Conservation (phyloP, 92 coral and sea anemone species). For the Bergia sp. region DNA sequence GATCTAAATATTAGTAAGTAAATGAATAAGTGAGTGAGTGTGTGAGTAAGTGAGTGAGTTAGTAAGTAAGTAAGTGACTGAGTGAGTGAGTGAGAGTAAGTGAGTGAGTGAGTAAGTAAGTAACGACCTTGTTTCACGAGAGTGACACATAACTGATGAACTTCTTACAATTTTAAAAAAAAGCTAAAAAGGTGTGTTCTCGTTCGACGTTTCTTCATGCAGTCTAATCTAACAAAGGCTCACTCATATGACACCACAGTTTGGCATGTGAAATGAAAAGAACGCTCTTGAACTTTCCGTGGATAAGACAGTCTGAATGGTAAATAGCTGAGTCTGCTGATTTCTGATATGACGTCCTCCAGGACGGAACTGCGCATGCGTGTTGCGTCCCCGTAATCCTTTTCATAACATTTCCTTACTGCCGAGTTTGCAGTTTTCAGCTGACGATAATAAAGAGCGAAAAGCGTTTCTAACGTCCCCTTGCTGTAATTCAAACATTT, state of each 20-base stretch:
- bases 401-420: slow-evolving; percentile 35
- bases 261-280: not conserved
- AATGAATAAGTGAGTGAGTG: too few relatives aligned
- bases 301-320: slow-evolving; percentile 31
- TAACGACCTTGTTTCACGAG: too few relatives aligned
- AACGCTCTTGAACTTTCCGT: slow-evolving; percentile 18
- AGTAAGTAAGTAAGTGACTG: too few relatives aligned
- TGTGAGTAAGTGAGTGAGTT: too few relatives aligned
- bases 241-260: slow-evolving; percentile 19
- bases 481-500: slow-evolving; percentile 28
- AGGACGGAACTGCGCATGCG: slow-evolving; percentile 28
- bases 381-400: not conserved
- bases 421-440: not conserved
- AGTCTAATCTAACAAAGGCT: not conserved
- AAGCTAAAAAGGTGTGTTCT: too few relatives aligned
- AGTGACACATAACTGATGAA: too few relatives aligned
- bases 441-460: slow-evolving; percentile 16
- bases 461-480: slow-evolving; percentile 22
- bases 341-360: slow-evolving; percentile 20
- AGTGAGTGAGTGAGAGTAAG: too few relatives aligned
- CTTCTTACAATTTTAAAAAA: too few relatives aligned
- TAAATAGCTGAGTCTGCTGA: slow-evolving; percentile 18
- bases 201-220: too few relatives aligned
- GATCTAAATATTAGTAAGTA: too few relatives aligned
- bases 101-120: too few relatives aligned